Evolutionary conservation across 2,113 vertebrate species (phyloP).

Genomic region (Phylloscopus trochiloides): DNA sequence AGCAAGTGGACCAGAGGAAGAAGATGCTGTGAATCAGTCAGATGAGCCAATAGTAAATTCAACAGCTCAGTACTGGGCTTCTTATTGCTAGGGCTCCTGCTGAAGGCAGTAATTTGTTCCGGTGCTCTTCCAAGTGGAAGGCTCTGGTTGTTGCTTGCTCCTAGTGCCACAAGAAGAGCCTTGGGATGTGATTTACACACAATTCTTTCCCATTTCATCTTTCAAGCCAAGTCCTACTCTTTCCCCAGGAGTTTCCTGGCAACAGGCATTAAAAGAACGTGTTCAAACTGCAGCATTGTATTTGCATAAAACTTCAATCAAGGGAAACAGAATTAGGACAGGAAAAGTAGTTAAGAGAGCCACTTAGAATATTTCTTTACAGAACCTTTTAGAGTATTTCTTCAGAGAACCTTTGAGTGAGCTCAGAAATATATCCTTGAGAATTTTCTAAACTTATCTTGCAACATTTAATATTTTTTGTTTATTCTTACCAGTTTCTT

Average conservation of each 20-base stretch:
- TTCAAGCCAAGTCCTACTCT: not conserved
- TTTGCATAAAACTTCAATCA: not conserved
- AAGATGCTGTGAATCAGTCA: not conserved
- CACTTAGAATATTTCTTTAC: not conserved
- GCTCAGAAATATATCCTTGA: not conserved
- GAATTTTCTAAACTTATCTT: not conserved
- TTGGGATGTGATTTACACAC: not conserved
- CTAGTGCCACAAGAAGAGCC: not conserved
- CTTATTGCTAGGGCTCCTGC: not conserved
- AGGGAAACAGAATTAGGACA: not conserved
- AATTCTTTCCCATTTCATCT: not conserved
- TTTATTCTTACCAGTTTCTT: not conserved
- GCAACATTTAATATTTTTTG: not conserved
- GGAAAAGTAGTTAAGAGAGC: not conserved
- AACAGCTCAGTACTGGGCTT: not conserved
- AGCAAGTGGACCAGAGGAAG: not conserved
- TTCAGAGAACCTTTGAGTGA: not conserved
- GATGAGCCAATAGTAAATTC: not conserved
- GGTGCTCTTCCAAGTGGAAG: not conserved
- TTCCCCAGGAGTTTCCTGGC: not conserved
- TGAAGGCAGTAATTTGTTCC: not conserved
- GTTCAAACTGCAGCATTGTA: not conserved
- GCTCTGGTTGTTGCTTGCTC: not conserved
- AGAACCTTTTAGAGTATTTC: not conserved
- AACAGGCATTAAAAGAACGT: not conserved